A percentile compares a stretch with the other conserved stretches of the same genome.
phyloP scores from a whole-genome alignment of 2,113 vertebrate species.

The Callorhinus ursinus region DNA sequence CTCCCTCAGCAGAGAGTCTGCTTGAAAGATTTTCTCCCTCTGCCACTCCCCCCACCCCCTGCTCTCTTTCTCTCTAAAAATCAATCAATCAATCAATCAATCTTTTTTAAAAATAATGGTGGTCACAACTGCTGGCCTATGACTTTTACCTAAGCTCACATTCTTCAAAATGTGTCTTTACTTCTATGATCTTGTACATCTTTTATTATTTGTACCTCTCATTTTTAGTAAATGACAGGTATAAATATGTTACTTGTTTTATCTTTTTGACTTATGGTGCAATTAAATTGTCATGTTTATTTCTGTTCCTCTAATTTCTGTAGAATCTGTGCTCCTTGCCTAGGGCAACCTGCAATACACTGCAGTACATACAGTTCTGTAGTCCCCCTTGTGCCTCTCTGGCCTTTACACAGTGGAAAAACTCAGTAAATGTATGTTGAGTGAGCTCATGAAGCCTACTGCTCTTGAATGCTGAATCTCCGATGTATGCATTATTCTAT shows the following conservation, averaged over 20 bases:
- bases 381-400: background rate
- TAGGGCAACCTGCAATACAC: rapidly evolving
- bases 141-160: background rate
- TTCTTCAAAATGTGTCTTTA: background rate
- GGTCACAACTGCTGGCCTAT: background rate
- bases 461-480: background rate
- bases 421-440: background rate
- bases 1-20: background rate
- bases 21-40: background rate
- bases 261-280: background rate
- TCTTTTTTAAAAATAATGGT: background rate
- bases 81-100: background rate
- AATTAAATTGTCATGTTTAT: background rate
- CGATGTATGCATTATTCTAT: background rate
- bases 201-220: background rate
- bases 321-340: background rate
- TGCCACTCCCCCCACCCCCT: background rate
- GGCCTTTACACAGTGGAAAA: background rate
- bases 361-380: too few relatives aligned
- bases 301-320: background rate
- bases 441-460: background rate
- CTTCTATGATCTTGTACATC: background rate
- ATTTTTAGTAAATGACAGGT: background rate
- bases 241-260: background rate
- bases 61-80: background rate